These are phyloP conservation scores for Plebejus anna DNA, from an alignment of 2,888 invertebrate species.

Conservation along the genomic window DNA sequence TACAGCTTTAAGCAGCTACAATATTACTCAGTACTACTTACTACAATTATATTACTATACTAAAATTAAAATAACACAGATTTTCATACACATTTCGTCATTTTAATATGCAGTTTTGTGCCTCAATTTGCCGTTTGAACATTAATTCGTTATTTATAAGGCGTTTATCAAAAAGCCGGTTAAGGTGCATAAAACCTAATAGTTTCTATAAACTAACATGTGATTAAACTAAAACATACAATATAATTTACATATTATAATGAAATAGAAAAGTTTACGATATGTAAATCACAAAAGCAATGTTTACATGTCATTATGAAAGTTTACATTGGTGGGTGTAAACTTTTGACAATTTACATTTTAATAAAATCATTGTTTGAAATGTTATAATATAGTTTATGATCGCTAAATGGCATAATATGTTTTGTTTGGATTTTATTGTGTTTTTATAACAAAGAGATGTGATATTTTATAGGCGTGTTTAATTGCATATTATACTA, in stretches of 20 bases:
- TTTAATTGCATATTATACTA: too few relatives aligned
- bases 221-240: slow-evolving; percentile 1
- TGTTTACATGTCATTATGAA: slow-evolving; percentile 12
- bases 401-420: background rate
- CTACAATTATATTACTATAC: too few relatives aligned
- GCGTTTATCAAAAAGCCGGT: background rate
- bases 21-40: too few relatives aligned
- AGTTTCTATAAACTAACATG: background rate
- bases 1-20: too few relatives aligned
- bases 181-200: background rate
- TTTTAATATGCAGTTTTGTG: too few relatives aligned
- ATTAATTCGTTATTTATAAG: too few relatives aligned
- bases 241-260: slow-evolving; percentile 11
- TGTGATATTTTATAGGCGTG: background rate
- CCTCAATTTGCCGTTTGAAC: too few relatives aligned
- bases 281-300: background rate
- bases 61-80: too few relatives aligned
- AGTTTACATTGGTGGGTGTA: background rate
- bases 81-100: too few relatives aligned
- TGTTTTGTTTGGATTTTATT: background rate
- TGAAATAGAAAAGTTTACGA: slow-evolving; percentile 12
- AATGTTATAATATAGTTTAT: background rate
- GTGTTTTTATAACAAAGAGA: background rate
- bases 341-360: background rate
- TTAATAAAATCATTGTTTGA: background rate